These are phyloP conservation scores for Phenganax stokvisi DNA, from an alignment of 92 coral and sea anemone genomes.

Conservation along the genomic window DNA sequence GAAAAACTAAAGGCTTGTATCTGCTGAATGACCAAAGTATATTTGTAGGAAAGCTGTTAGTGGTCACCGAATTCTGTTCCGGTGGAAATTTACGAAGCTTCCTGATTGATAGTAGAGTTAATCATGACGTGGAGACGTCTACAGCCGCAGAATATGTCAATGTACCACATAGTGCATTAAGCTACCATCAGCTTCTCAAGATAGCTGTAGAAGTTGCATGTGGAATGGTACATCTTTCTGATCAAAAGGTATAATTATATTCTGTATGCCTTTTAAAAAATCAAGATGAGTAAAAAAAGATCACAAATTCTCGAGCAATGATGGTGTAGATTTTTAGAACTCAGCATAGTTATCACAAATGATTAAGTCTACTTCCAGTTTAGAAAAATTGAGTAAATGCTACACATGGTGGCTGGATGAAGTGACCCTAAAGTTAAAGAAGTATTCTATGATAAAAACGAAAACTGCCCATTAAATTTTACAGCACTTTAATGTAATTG, in stretches of 20 bases:
- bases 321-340: too few species aligned
- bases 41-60: conserved; percentile 51
- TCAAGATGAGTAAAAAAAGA: too few species aligned
- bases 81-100: conserved; percentile 64
- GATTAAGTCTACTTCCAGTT: too few species aligned
- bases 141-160: conserved; percentile 43
- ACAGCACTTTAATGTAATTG: too few species aligned
- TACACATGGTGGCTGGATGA: too few species aligned
- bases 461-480: too few species aligned
- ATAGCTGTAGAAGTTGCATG: conserved; percentile 59
- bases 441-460: too few species aligned
- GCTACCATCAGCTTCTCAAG: conserved; percentile 62
- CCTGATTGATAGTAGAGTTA: conserved; percentile 50
- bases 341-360: too few species aligned
- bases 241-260: neutral
- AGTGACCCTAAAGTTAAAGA: too few species aligned
- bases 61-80: conserved; percentile 61
- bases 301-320: too few species aligned
- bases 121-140: neutral
- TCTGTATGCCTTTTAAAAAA: too few species aligned
- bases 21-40: neutral
- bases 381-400: too few species aligned
- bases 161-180: conserved; percentile 55
- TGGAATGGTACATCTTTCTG: conserved; percentile 67
- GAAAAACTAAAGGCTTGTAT: neutral